These are phyloP conservation scores for Drosophila cracens DNA, from an alignment of 2,888 invertebrate genomes.

Conservation along the genomic window DNA sequence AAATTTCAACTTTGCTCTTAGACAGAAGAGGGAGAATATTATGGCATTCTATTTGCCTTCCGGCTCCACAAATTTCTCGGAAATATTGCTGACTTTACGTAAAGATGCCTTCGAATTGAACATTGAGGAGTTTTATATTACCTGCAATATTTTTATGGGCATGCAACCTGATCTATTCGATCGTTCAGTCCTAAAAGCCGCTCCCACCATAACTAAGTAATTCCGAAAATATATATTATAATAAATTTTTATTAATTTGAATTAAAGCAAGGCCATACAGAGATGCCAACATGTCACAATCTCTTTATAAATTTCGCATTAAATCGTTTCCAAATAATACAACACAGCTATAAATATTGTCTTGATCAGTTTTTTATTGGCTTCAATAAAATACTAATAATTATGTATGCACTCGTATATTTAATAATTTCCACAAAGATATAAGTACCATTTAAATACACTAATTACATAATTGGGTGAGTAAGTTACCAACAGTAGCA, in stretches of 20 bases:
- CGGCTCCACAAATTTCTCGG: constrained; percentile 39
- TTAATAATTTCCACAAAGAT: background rate
- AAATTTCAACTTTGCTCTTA: constrained; percentile 3
- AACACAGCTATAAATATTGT: background rate
- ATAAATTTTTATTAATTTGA: background rate
- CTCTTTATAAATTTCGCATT: background rate
- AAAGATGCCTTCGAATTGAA: constrained; percentile 64
- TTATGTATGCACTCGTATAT: background rate
- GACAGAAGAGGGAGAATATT: constrained; percentile 30
- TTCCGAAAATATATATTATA: background rate
- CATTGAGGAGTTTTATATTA: constrained; percentile 65
- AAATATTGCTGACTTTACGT: constrained; percentile 51
- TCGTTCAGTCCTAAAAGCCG: constrained; percentile 19
- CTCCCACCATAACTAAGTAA: background rate
- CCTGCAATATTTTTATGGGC: constrained; percentile 47
- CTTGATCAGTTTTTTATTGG: background rate
- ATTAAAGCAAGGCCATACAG: background rate
- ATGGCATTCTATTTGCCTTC: constrained; percentile 53
- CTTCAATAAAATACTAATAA: constrained; percentile 6
- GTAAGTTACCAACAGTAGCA: background rate
- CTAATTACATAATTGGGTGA: constrained; percentile 1
- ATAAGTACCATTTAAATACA: constrained; percentile 3
- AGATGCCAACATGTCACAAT: background rate
- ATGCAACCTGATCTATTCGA: constrained; percentile 34
- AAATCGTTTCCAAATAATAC: background rate